Conservation (phyloP, 2,797 vertebrate species). For the Enteromius viviparus region DNA sequence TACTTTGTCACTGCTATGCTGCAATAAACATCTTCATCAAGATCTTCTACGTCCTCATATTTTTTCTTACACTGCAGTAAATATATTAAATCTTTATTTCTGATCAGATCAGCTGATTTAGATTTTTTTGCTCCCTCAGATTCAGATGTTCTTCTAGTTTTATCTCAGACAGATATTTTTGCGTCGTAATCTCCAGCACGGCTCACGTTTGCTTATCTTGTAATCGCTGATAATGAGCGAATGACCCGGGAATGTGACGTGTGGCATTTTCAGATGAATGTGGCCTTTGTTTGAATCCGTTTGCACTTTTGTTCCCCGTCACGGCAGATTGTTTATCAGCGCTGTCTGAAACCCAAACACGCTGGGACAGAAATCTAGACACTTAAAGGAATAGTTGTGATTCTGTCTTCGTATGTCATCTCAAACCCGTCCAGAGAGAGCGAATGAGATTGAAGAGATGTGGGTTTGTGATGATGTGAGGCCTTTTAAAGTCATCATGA, state of each 20-base stretch:
- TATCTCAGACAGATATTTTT: too few species aligned
- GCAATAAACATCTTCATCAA: too few species aligned
- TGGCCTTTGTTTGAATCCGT: slow-evolving; percentile 11
- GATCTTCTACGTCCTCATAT: too few species aligned
- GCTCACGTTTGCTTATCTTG: neutral
- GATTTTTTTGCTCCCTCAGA: too few species aligned
- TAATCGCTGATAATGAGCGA: slow-evolving; percentile 7
- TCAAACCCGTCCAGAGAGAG: neutral
- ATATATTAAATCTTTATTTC: too few species aligned
- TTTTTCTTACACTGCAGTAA: too few species aligned
- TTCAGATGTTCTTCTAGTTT: too few species aligned
- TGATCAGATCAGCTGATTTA: too few species aligned
- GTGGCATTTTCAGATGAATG: slow-evolving; percentile 23
- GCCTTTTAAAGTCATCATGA: neutral
- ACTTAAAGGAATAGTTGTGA: neutral
- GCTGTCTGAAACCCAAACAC: neutral
- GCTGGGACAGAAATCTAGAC: neutral
- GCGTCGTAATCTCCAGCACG: neutral
- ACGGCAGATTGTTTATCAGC: neutral
- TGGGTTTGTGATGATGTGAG: neutral
- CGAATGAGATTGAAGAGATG: neutral
- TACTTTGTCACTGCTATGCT: too few species aligned
- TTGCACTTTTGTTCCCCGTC: neutral
- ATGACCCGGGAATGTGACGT: slow-evolving; percentile 8
- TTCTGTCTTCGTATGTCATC: neutral